Conservation (phyloP, 2,888 invertebrate species). For the Drosophila pseudotalamancana region DNA sequence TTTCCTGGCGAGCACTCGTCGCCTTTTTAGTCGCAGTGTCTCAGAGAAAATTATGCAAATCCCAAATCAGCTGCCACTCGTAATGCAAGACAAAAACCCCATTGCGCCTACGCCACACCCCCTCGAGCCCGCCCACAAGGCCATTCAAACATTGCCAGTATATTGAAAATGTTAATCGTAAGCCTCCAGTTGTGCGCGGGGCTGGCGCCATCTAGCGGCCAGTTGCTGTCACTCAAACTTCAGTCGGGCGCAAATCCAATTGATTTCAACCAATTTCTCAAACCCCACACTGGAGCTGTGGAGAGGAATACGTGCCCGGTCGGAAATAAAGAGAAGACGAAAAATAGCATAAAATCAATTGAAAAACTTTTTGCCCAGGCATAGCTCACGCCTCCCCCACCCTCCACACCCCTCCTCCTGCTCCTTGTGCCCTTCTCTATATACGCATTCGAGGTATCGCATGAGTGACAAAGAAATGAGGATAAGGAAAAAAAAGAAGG, state of each 20-base stretch:
- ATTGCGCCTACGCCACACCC: constrained; percentile 45
- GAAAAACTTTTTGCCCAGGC: constrained; percentile 67
- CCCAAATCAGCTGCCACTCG: constrained; percentile 43
- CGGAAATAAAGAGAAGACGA: constrained; percentile 59
- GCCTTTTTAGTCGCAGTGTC: constrained; percentile 5
- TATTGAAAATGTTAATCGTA: constrained; percentile 61
- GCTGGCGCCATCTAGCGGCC: constrained; percentile 36
- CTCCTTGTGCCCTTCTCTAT: constrained; percentile 20
- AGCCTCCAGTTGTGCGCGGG: not conserved
- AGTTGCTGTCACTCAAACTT: constrained; percentile 60
- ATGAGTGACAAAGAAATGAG: constrained; percentile 74
- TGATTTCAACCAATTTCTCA: constrained; percentile 74
- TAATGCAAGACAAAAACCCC: constrained; percentile 45
- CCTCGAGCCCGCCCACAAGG: not conserved
- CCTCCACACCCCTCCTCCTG: too few species aligned
- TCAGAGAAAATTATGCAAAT: constrained; percentile 61
- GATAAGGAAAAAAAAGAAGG: constrained; percentile 32
- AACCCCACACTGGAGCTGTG: constrained; percentile 4
- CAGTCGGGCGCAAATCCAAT: constrained; percentile 68
- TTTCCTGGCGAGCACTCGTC: not conserved
- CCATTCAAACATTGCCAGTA: constrained; percentile 22
- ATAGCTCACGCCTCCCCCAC: constrained; percentile 45
- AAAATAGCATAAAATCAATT: constrained; percentile 78
- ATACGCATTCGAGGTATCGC: constrained; percentile 64
- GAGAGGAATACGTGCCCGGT: constrained; percentile 57